Evolutionary conservation across 1,140 invertebrate species (phyloP), one percentile per base, ranked within the genome.

Genomic region (Drosophila elegans): DNA sequence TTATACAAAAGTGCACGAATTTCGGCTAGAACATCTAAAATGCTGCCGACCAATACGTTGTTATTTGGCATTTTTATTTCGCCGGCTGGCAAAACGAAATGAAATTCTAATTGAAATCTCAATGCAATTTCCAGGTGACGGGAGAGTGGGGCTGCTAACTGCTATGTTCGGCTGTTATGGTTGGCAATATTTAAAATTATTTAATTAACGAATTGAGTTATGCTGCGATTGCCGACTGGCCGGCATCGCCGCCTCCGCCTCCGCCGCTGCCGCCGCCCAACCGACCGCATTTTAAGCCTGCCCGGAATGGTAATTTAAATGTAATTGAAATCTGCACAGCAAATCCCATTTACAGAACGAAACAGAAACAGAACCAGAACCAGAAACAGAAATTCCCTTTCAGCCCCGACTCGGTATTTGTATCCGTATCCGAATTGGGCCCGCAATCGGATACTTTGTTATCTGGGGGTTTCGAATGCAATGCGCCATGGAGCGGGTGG

Each of bases 121-220:
- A 51, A 68, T 78, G 80, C 80, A 84, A 80, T 74, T 79, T 78
- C 11, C 57, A 68, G 51, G 63, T 62, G 74, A 10, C 54, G 54
- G 53, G 48, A 36, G 49, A 29, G 39, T 34, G 53, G 62, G 46
- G 36, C 55, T 51, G 36, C 45, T 4, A 34, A 41, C 27, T 57
- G 59, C 44, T 45, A 42, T 63, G 44, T 67, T 82, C 60, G 44
- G 36, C 59, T 83, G 78, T 78, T 88, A 75, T 83, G 72, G 80
- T 68, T 74, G 75, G 75, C 84, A 89, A 89, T 88, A 89, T 88
- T 89, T 84, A 84, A 88, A 84, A 88, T 89, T 89, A 89, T 88
- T 88, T 88, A 88, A 89, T 88, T 80, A 88, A 88, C 80, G 80
- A 89, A 89, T 89, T 84, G 84, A 83, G 77, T 89, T 88, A 88